Evolutionary conservation across 1,140 invertebrate genomes (phyloP).

Genomic region (Aethina tumida): DNA sequence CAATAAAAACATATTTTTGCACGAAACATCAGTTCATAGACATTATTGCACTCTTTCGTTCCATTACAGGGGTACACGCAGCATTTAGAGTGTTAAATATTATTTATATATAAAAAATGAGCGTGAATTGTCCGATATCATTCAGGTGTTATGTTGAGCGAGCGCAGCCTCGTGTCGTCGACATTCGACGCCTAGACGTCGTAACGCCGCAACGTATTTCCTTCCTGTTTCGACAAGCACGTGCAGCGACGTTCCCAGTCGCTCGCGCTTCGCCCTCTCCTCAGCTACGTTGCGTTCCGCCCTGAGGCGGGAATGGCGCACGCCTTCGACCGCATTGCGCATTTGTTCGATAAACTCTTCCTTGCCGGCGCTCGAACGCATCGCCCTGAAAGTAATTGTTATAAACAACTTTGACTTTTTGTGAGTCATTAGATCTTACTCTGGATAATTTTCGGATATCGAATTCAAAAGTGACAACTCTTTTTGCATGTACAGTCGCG

Average conservation of each 20-base stretch:
- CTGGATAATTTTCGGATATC: slow-evolving; percentile 84
- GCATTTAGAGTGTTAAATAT: too few relatives aligned
- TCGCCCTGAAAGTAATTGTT: slow-evolving; percentile 43
- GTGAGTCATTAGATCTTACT: slow-evolving; percentile 49
- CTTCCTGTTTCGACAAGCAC: slow-evolving; percentile 71
- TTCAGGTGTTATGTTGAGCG: slow-evolving; percentile 8
- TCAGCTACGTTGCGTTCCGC: slow-evolving; percentile 49
- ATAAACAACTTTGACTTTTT: slow-evolving; percentile 4
- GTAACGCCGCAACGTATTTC: slow-evolving; percentile 74
- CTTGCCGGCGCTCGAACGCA: slow-evolving; percentile 55
- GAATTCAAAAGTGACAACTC: slow-evolving; percentile 88
- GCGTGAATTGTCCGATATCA: too few relatives aligned
- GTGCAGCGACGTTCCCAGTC: slow-evolving; percentile 58
- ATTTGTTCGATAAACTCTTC: slow-evolving; percentile 85
- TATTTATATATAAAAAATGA: too few relatives aligned
- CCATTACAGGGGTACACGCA: too few relatives aligned
- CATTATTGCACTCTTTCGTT: too few relatives aligned
- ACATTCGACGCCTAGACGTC: slow-evolving; percentile 66
- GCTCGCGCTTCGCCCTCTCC: slow-evolving; percentile 63
- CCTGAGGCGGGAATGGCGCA: slow-evolving; percentile 72
- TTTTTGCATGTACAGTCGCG: slow-evolving; percentile 82
- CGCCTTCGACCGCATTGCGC: slow-evolving; percentile 74
- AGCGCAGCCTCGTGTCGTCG: slow-evolving; percentile 49
- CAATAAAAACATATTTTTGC: too few relatives aligned
- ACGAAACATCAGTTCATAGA: too few relatives aligned